Conservation (phyloP, 1,140 invertebrate species). For the Zelostemma sp. region DNA sequence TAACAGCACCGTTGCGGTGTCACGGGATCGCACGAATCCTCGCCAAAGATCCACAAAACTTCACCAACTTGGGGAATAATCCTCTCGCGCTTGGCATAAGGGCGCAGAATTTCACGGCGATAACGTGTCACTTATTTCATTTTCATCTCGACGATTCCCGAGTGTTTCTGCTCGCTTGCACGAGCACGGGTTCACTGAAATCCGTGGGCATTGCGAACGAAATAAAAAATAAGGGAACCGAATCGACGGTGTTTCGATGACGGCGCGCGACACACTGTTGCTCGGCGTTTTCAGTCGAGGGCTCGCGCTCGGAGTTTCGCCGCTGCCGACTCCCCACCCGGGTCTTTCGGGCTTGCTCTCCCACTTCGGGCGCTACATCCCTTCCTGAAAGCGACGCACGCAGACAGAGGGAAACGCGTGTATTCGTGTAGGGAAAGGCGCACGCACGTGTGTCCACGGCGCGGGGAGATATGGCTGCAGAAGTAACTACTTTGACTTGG, state of each 20-base stretch:
- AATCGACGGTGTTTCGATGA: neutral
- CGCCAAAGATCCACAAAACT: constrained; percentile 2
- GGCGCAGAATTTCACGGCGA: neutral
- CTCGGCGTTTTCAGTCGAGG: constrained; percentile 3
- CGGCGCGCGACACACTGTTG: constrained; percentile 15
- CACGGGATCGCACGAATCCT: constrained; percentile 5
- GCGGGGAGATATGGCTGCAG: neutral
- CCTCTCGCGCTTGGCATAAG: neutral
- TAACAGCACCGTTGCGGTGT: constrained; percentile 4
- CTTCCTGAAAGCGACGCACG: too few species aligned
- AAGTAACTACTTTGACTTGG: constrained; percentile 5
- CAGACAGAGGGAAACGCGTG: too few species aligned
- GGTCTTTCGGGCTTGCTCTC: neutral
- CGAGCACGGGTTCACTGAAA: constrained; percentile 2
- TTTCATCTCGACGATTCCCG: neutral
- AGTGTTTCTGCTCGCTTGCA: neutral
- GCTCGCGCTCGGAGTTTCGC: neutral
- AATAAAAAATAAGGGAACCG: neutral
- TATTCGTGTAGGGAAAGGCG: neutral
- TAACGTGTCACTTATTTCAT: neutral
- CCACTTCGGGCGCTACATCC: neutral
- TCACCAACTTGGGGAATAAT: neutral
- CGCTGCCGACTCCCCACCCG: neutral
- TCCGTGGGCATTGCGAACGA: constrained; percentile 2
- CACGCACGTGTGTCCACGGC: constrained; percentile 8